Conservation (phyloP, 2,797 vertebrate genomes). For the Rhynchotus rufescens region DNA sequence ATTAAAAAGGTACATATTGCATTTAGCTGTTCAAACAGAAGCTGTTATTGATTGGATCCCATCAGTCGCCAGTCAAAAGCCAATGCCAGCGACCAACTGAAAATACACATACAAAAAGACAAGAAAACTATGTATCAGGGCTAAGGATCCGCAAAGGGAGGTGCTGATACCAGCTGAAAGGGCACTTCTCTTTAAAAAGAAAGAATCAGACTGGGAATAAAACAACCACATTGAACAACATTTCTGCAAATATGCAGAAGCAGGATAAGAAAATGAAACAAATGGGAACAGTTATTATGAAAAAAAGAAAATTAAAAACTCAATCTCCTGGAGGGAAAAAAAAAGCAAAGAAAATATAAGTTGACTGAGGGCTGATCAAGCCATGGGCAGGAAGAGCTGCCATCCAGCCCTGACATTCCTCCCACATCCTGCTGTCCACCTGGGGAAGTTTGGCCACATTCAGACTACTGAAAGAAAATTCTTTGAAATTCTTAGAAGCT, state of each 20-base stretch:
- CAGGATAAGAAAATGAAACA: conserved; percentile 4
- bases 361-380: neutral
- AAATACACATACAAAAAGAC: conserved; percentile 15
- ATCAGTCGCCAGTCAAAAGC: conserved; percentile 62
- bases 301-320: neutral
- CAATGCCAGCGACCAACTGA: conserved; percentile 12
- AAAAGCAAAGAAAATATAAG: conserved; percentile 19
- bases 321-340: neutral
- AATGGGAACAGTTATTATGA: neutral
- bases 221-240: conserved; percentile 63
- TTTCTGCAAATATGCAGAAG: conserved; percentile 47
- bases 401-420: neutral
- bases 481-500: neutral
- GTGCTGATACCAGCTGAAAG: conserved; percentile 51
- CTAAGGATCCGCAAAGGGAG: conserved; percentile 11
- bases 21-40: conserved; percentile 71
- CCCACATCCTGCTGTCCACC: neutral
- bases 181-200: conserved; percentile 49
- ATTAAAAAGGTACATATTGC: conserved; percentile 68
- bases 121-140: conserved; percentile 42
- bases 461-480: neutral
- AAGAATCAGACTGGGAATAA: conserved; percentile 56
- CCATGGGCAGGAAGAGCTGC: neutral
- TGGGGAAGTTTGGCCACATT: neutral
- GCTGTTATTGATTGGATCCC: conserved; percentile 31